Percentiles rank a stretch among this genome's conserved stretches.
Conservation (phyloP, 2,797 vertebrate genomes). For the Tinamus major region DNA sequence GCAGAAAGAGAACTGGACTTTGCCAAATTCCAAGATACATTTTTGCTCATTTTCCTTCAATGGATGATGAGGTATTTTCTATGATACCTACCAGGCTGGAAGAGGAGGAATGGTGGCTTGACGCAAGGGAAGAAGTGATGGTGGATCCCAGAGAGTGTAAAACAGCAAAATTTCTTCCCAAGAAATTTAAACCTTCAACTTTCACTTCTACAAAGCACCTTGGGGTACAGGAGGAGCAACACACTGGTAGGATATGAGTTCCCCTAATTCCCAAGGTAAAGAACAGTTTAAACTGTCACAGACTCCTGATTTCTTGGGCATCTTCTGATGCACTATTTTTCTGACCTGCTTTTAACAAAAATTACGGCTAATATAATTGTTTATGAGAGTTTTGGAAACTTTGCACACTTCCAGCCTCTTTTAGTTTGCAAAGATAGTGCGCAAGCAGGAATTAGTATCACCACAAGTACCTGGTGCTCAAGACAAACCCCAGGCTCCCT, state of each 20-base stretch:
- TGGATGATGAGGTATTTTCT: not conserved
- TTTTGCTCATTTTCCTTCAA: not conserved
- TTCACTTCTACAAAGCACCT: not conserved
- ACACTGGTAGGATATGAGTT: not conserved
- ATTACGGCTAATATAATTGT: not conserved
- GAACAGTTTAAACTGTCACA: not conserved
- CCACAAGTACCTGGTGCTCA: not conserved
- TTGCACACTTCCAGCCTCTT: not conserved
- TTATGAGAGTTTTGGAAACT: not conserved
- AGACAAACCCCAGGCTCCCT: not conserved
- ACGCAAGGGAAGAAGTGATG: not conserved
- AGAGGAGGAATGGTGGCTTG: not conserved
- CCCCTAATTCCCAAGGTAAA: not conserved
- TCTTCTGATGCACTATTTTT: not conserved
- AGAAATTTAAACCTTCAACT: not conserved
- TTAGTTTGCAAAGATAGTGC: not conserved
- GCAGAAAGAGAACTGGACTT: not conserved
- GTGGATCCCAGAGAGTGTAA: not conserved
- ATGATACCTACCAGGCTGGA: constrained; percentile 6
- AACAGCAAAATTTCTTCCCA: not conserved
- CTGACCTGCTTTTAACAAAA: not conserved
- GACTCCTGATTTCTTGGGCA: not conserved
- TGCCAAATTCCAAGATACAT: not conserved
- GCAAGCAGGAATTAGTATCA: not conserved
- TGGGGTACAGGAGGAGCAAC: not conserved